A percentile compares a stretch with the other conserved stretches of the same genome.
These are phyloP conservation scores for Mustelus asterias DNA, from an alignment of 2,113 vertebrate species.

Conservation along the genomic window DNA sequence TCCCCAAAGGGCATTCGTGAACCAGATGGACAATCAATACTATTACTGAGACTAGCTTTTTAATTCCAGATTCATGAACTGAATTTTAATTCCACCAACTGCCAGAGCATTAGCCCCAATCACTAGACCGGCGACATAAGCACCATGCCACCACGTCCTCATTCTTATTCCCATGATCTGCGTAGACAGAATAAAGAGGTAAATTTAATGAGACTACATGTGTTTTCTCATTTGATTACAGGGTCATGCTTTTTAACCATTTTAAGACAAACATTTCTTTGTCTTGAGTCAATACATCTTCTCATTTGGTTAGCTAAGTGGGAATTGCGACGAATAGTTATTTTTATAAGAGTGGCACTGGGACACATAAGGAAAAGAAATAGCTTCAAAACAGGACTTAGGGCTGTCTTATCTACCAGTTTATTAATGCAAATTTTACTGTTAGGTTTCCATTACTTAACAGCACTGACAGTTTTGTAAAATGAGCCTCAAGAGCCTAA, in stretches of 20 bases:
- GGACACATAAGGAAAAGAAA: neutral
- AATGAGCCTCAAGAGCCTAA: constrained; percentile 26
- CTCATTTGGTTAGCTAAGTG: neutral
- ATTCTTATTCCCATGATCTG: too few relatives aligned
- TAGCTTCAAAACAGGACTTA: neutral
- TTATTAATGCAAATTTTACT: constrained; percentile 29
- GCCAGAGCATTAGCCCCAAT: too few relatives aligned
- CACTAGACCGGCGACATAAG: too few relatives aligned
- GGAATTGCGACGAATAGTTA: too few relatives aligned
- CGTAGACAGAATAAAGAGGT: too few relatives aligned
- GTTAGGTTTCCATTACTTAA: neutral
- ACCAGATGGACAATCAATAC: too few relatives aligned
- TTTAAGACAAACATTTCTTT: neutral
- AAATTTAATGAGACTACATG: neutral
- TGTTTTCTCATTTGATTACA: neutral
- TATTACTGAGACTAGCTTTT: too few relatives aligned
- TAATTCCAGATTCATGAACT: too few relatives aligned
- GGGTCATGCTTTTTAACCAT: too few relatives aligned
- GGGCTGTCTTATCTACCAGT: neutral
- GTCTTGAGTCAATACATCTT: neutral
- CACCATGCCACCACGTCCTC: too few relatives aligned
- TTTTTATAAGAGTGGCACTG: neutral
- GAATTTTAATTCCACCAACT: too few relatives aligned
- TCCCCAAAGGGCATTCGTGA: too few relatives aligned
- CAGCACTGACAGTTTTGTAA: neutral